A percentile compares a stretch with the other conserved stretches of the same genome.
These are phyloP conservation scores for Hesperophylax magnus DNA, from an alignment of 1,140 invertebrate genomes.

Conservation along the genomic window DNA sequence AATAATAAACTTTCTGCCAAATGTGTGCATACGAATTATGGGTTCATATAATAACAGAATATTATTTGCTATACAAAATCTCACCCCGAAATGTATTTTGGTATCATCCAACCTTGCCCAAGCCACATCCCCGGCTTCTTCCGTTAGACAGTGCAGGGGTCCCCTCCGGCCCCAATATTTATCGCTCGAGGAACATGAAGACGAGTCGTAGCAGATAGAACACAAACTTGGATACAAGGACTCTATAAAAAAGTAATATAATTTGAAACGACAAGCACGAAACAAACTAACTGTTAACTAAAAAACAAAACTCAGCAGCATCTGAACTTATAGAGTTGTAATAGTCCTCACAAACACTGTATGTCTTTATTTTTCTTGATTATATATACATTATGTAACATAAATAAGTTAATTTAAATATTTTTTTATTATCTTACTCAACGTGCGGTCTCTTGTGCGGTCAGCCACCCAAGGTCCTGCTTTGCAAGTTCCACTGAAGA, in stretches of 20 bases:
- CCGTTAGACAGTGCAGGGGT: conserved; percentile 82
- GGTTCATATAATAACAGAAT: no score
- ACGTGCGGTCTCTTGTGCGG: conserved; percentile 72
- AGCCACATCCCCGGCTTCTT: conserved; percentile 83
- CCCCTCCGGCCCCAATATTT: conserved; percentile 87
- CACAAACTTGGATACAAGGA: conserved; percentile 80
- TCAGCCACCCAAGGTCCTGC: conserved; percentile 86
- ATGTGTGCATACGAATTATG: no score
- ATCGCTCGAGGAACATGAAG: conserved; percentile 77
- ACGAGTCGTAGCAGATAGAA: conserved; percentile 75
- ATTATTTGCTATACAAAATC: neutral
- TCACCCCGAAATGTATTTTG: conserved; percentile 76
- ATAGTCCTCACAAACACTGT: no score
- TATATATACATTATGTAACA: neutral
- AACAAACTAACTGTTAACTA: no score
- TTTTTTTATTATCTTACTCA: conserved; percentile 75
- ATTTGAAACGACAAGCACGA: neutral
- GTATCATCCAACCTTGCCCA: conserved; percentile 82
- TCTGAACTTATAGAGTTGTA: no score
- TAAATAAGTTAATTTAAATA: neutral
- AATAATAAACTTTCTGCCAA: no score
- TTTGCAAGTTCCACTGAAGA: conserved; percentile 83
- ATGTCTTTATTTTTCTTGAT: no score
- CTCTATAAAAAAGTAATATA: conserved; percentile 68
- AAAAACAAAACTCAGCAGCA: no score